Base-by-base conservation (phyloP, 1,140 invertebrate species). In the Lutraria rhynchaena region DNA sequence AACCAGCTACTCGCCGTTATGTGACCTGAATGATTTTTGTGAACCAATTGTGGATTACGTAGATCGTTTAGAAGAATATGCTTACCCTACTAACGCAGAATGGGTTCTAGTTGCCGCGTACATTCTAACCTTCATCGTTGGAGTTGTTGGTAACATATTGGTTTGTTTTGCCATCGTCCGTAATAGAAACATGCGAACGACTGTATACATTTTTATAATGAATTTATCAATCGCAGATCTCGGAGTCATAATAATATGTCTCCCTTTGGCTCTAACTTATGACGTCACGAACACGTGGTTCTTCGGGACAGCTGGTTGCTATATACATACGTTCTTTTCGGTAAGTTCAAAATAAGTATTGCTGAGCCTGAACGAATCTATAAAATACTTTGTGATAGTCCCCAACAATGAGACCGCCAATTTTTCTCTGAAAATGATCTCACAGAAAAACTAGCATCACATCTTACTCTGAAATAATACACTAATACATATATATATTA, bases 131-230 rank as follows among this genome's bases (percentile, higher is more conserved):
- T 97, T 97, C 85, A 78, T 95, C 0, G 92, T 95, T 22, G 96
- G 96, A 2, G 93, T 98, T n/a, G 90, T 96, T 24, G 97, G 97
- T 0, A 98, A 98, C 90, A 94, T 94, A 4, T 92, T 98, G 17
- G 97, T 98, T 2, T 96, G 96, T 87, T 93, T 96, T 11, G 97
- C 96, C 0, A 96, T 98, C 1, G 96, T 96, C 83, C 93, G 95
- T 35, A 97, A 97, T 89, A 95, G 95, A 44, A 93, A 94, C 0
- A 97, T 98, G 96, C 93, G 96, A 46, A 97, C 96, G 88, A 96
- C 97, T 7, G 98, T 97, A 0, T 98, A 98, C 92, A 96, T 96
- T 89, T 97, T 98, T 91, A 96, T 98, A 85, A 96, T 97, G 13
- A 98, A 98, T 89, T 92, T 98, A 81, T 96, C 97, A 0, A 93